A percentile compares a stretch with the other conserved stretches of the same genome.
Evolutionary conservation across 2,113 vertebrate genomes (phyloP).

Genomic region (Capricornis sumatraensis): DNA sequence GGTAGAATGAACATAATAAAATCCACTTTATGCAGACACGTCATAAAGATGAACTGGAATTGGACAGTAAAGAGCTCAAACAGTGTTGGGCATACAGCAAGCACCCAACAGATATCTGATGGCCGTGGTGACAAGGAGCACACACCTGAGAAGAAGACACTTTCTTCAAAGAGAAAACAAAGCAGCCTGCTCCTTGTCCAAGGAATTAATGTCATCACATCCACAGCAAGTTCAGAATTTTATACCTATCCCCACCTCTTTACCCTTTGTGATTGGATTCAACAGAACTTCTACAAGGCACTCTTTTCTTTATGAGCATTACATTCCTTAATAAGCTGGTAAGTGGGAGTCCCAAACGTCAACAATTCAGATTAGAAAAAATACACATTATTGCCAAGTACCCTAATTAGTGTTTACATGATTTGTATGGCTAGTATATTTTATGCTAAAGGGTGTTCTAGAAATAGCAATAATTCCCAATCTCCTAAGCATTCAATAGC

Average conservation of each 20-base stretch:
- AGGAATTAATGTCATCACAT: neutral
- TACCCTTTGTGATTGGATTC: neutral
- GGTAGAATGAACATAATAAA: neutral
- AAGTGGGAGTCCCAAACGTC: neutral
- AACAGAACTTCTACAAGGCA: neutral
- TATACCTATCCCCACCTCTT: neutral
- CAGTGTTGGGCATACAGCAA: neutral
- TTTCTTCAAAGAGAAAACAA: neutral
- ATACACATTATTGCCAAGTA: neutral
- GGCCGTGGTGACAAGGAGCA: neutral
- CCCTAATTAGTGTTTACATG: neutral
- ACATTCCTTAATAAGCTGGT: neutral
- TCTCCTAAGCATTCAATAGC: neutral
- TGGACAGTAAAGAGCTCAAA: neutral
- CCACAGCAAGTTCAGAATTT: neutral
- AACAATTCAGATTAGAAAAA: constrained; percentile 36
- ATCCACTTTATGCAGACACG: neutral
- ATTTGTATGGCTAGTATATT: neutral
- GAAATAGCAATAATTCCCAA: neutral
- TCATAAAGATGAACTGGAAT: neutral
- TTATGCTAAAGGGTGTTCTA: neutral
- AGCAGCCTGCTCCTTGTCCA: neutral
- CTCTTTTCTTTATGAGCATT: neutral
- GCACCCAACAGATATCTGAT: neutral
- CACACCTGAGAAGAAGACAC: neutral